Conservation (phyloP, 2,113 vertebrate species). For the Bagarius yarrelli region DNA sequence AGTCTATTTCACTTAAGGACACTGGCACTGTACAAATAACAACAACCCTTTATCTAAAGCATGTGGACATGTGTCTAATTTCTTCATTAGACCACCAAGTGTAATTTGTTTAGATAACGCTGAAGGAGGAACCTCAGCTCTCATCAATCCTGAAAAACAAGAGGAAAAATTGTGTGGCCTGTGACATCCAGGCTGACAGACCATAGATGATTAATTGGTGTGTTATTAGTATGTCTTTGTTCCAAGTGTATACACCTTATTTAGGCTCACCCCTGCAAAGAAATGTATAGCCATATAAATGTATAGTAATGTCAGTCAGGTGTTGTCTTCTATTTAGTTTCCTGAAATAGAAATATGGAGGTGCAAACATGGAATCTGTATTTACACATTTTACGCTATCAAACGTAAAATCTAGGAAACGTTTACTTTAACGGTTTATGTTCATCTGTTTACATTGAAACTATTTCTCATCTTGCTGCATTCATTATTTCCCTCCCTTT, state of each 20-base stretch:
- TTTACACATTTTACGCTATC: background rate
- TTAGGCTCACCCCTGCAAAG: background rate
- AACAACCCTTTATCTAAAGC: constrained; percentile 8
- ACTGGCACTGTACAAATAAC: background rate
- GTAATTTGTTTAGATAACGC: constrained; percentile 5
- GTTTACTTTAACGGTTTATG: background rate
- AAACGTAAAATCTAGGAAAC: constrained; percentile 16
- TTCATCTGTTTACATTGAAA: background rate
- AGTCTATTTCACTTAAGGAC: background rate
- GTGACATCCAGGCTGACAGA: background rate
- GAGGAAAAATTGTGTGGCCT: background rate
- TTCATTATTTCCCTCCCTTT: background rate
- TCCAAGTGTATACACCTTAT: background rate
- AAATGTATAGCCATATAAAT: background rate
- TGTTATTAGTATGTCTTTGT: background rate
- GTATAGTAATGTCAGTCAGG: background rate
- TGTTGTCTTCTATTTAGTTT: constrained; percentile 26
- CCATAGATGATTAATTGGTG: background rate
- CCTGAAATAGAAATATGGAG: background rate
- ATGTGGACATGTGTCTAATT: constrained; percentile 26
- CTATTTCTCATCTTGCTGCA: background rate
- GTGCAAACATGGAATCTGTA: background rate
- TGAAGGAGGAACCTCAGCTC: background rate
- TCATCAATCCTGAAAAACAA: background rate
- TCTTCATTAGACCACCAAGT: constrained; percentile 10